Conservation (phyloP, 2,113 vertebrate genomes). For the Probosciger aterrimus region DNA sequence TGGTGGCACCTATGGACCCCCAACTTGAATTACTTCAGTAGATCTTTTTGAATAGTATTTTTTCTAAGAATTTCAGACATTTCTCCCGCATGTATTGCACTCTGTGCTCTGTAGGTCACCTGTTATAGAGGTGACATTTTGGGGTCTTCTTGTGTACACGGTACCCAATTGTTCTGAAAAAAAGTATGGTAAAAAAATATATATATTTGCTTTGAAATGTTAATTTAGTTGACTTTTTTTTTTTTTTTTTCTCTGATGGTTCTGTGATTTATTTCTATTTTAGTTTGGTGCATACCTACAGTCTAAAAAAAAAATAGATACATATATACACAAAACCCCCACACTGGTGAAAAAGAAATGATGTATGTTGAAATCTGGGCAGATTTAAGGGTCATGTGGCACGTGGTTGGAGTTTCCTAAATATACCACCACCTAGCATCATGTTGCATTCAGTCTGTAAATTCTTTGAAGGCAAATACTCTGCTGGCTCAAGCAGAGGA, state of each 20-base stretch:
- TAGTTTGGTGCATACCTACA: neutral
- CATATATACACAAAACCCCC: neutral
- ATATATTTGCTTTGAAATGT: neutral
- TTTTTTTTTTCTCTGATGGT: neutral
- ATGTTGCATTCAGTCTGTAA: neutral
- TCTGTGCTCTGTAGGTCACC: neutral
- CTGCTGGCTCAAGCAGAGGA: neutral
- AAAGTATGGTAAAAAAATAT: neutral
- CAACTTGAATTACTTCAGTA: neutral
- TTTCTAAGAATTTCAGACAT: neutral
- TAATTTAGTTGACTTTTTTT: neutral
- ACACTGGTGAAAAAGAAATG: neutral
- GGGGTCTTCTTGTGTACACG: neutral
- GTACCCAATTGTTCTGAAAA: neutral
- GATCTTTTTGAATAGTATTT: neutral
- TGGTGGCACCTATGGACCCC: neutral
- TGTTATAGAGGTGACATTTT: neutral
- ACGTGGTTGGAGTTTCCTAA: neutral
- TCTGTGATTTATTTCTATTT: neutral
- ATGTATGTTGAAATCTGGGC: neutral
- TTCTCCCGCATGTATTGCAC: neutral
- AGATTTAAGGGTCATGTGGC: neutral
- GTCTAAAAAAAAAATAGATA: neutral
- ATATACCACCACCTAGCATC: neutral
- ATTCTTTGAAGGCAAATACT: neutral